Evolutionary conservation across 2,888 invertebrate genomes (phyloP), one percentile per base, ranked within the genome.

Genomic region (Cheiracanthium punctorium): DNA sequence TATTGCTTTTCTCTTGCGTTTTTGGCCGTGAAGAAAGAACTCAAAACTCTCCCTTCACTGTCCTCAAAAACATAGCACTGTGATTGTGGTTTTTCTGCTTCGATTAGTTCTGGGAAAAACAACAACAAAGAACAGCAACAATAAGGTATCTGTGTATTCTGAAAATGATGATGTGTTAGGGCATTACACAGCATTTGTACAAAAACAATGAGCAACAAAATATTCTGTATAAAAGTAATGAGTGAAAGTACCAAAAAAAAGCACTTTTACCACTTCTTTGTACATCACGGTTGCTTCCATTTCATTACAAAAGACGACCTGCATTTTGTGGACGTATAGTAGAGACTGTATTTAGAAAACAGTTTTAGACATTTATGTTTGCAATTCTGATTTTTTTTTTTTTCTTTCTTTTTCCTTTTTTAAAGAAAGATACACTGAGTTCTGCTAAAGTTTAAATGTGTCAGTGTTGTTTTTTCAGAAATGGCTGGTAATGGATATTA

Each of bases 231-330:
- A 71, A 71, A 71, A 71, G 71, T 64, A 70, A 48, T 37, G 33
- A 76, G 33, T 24, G 33, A 12, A 67, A 32, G 58, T 24, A 74
- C 33, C 48, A 32, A 30, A 37, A 17, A 30, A 43, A 28, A 81
- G 81, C 82, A 82, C 71, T 58, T 41, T 37, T 70, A 70, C 43
- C 79, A 52, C 74, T 72, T 64, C 69, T 74, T 73, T 72, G 73
- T 77, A 58, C 76, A 77, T 84, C 82, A 84, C 65, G 58, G 77
- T 84, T 77, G 82, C 82, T 84, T 84, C 84, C 84, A 84, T 84
- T 84, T 76, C 76, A 71, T 72, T 70, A 73, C 52, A n/a, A 48
- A 69, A 43, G 75, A 48, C 33, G 70, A 74, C 67, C 69, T 58
- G 32, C 5, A 64, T 37, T 67, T 43, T 52, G 65, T 76, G 76